Conservation (phyloP, 2,888 invertebrate genomes). For the Limnephilus auricula region DNA sequence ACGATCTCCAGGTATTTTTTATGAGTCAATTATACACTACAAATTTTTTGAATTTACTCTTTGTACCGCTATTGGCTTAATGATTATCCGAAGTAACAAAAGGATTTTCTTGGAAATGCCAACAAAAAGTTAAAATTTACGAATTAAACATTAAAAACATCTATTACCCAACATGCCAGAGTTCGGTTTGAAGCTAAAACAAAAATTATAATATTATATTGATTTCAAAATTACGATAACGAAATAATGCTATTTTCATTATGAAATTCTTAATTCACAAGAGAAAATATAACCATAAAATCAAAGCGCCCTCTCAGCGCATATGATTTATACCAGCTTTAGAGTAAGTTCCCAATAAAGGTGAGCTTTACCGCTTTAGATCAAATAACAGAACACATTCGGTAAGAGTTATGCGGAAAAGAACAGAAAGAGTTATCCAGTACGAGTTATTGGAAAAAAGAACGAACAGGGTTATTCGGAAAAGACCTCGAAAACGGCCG, state of each 20-base stretch:
- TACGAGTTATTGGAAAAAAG: not conserved
- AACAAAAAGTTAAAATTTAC: not conserved
- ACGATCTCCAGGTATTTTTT: too few relatives aligned
- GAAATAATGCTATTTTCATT: too few relatives aligned
- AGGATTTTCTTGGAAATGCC: not conserved
- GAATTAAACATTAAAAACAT: not conserved
- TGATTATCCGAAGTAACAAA: not conserved
- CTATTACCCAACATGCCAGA: not conserved
- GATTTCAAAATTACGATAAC: not conserved
- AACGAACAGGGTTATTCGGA: conserved; percentile 6
- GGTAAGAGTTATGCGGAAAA: not conserved
- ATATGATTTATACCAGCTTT: conserved; percentile 17
- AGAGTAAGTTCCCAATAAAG: not conserved
- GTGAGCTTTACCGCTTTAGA: not conserved
- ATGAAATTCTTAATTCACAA: too few relatives aligned
- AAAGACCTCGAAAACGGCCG: not conserved
- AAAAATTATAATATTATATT: not conserved
- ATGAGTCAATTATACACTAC: too few relatives aligned
- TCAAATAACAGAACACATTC: conserved; percentile 44
- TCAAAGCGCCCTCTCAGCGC: conserved; percentile 22
- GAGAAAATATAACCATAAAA: not conserved
- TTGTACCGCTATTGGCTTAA: not conserved
- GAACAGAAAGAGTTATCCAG: not conserved
- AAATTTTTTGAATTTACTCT: not conserved
- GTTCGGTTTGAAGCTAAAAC: not conserved